A percentile compares a stretch with the other conserved stretches of the same genome.
Conservation (phyloP, 2,797 vertebrate genomes). For the Tokudaia tokunoshimensis region DNA sequence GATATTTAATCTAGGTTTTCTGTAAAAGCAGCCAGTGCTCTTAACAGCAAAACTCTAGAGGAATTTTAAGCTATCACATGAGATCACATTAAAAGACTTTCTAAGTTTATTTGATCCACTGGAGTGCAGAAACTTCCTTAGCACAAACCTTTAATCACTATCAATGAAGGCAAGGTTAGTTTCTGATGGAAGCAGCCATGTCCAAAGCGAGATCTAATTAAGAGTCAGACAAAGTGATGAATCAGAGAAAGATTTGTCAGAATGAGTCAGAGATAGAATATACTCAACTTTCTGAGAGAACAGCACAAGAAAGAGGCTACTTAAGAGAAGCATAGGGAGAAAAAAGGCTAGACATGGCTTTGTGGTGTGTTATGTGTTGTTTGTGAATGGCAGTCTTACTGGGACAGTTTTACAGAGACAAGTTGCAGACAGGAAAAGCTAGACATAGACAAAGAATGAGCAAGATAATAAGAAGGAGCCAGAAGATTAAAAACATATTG, state of each 20-base stretch:
- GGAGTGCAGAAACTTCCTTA: not conserved
- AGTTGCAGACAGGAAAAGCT: not conserved
- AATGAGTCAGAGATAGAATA: not conserved
- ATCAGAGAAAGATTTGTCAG: not conserved
- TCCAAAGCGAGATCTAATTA: not conserved
- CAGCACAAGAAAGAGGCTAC: not conserved
- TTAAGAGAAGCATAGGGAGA: not conserved
- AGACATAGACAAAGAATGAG: not conserved
- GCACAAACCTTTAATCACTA: not conserved
- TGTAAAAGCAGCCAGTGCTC: not conserved
- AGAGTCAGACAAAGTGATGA: not conserved
- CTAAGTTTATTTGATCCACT: too few species aligned
- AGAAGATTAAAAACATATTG: not conserved
- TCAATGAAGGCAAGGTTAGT: not conserved
- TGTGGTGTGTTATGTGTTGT: not conserved
- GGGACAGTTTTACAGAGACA: not conserved
- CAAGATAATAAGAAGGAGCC: not conserved
- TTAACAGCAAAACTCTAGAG: not conserved
- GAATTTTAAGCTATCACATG: not conserved
- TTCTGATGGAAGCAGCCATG: not conserved
- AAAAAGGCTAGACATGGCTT: not conserved
- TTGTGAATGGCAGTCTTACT: not conserved
- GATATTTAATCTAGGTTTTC: not conserved
- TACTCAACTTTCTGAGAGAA: not conserved
- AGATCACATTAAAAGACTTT: too few species aligned